Evolutionary conservation across 2,113 vertebrate genomes (phyloP).

Genomic region (Phaetusa simplex): DNA sequence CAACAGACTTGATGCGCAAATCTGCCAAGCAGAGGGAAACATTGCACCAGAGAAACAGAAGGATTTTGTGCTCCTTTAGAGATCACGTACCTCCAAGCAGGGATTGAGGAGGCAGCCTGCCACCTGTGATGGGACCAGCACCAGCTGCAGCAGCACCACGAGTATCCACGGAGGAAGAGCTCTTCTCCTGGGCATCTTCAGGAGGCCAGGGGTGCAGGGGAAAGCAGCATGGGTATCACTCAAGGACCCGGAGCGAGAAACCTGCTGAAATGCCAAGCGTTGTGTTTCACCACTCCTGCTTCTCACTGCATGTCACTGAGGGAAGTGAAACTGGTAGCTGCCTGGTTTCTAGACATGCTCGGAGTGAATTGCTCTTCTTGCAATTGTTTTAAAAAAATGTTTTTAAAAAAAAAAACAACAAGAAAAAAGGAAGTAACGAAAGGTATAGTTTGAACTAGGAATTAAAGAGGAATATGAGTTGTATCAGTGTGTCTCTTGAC

Average conservation of each 20-base stretch:
- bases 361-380: not conserved
- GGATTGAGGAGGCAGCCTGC: not conserved
- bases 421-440: not conserved
- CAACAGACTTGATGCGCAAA: not conserved
- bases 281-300: not conserved
- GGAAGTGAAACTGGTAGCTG: constrained; percentile 45
- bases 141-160: constrained; percentile 14
- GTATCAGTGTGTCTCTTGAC: not conserved
- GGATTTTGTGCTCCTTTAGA: not conserved
- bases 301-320: not conserved
- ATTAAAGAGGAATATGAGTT: not conserved
- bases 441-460: not conserved
- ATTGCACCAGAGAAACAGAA: not conserved
- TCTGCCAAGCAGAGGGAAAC: not conserved
- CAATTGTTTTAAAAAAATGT: not conserved
- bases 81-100: constrained; percentile 70
- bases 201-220: not conserved
- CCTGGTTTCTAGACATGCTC: not conserved
- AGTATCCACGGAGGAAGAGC: not conserved
- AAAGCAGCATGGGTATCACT: not conserved
- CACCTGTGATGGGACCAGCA: not conserved
- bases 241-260: not conserved
- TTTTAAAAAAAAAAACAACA: not conserved
- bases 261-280: fast-evolving
- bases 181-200: constrained; percentile 45